Conservation (phyloP, 2,888 invertebrate species). For the Calliscelio sp. region DNA sequence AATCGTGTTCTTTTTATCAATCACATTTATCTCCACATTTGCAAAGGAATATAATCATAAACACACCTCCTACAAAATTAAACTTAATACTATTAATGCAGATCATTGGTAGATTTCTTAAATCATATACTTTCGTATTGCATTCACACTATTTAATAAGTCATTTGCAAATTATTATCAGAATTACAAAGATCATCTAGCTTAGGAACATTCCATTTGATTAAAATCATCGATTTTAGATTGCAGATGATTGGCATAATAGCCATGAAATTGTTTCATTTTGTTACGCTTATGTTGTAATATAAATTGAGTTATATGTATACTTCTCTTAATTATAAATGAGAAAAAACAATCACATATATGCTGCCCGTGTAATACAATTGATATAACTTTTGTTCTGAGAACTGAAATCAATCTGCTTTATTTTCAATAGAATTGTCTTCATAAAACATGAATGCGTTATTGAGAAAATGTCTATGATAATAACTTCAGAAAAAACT, state of each 20-base stretch:
- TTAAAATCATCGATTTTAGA: conserved; percentile 28
- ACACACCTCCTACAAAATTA: conserved; percentile 41
- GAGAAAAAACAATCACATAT: conserved; percentile 21
- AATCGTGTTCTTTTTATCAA: conserved; percentile 41
- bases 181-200: conserved; percentile 22
- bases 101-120: conserved; percentile 21
- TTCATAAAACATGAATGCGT: too few relatives aligned
- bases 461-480: too few relatives aligned
- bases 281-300: conserved; percentile 22
- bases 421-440: too few relatives aligned
- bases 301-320: conserved; percentile 4
- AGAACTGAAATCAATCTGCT: too few relatives aligned
- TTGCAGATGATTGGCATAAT: conserved; percentile 50
- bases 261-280: conserved; percentile 40
- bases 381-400: conserved; percentile 19
- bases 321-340: neutral
- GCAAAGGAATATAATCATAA: conserved; percentile 32
- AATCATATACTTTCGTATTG: conserved; percentile 23
- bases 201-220: neutral
- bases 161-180: conserved; percentile 23
- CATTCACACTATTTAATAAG: conserved; percentile 17
- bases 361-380: conserved; percentile 2
- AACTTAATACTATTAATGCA: conserved; percentile 19
- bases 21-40: conserved; percentile 34
- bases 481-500: too few relatives aligned